Percentiles rank a stretch among this genome's conserved stretches.
Evolutionary conservation across 2,888 invertebrate species (phyloP).

Genomic region (Diogma glabrata): DNA sequence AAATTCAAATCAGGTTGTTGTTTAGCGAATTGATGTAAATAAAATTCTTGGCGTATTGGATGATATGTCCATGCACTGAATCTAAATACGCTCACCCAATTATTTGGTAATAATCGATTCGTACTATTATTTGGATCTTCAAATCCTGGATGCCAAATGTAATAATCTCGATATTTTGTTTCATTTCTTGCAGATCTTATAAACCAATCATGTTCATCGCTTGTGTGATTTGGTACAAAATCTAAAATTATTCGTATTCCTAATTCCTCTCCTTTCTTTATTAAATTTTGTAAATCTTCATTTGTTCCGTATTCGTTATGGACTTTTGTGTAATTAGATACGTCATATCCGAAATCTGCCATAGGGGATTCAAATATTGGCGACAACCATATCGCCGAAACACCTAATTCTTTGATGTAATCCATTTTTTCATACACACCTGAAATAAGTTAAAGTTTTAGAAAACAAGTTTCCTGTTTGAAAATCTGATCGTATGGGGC

Average conservation of each 20-base stretch:
- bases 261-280: slow-evolving; percentile 40
- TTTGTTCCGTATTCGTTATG: slow-evolving; percentile 59
- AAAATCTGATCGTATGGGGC: no score
- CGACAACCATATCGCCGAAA: slow-evolving; percentile 58
- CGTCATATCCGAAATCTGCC: slow-evolving; percentile 70
- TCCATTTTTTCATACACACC: slow-evolving; percentile 43
- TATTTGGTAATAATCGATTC: slow-evolving; percentile 29
- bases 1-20: slow-evolving; percentile 56
- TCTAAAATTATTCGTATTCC: slow-evolving; percentile 52
- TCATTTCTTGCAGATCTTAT: slow-evolving; percentile 50
- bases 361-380: slow-evolving; percentile 66
- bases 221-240: slow-evolving; percentile 66
- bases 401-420: slow-evolving; percentile 53
- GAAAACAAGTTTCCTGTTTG: no score
- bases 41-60: slow-evolving; percentile 43
- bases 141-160: slow-evolving; percentile 43
- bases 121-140: slow-evolving; percentile 17
- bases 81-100: slow-evolving; percentile 34
- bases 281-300: slow-evolving; percentile 52
- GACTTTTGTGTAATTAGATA: slow-evolving; percentile 54
- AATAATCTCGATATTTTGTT: slow-evolving; percentile 53
- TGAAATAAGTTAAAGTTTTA: no score
- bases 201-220: slow-evolving; percentile 80
- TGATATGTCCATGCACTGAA: slow-evolving; percentile 57
- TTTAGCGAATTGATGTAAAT: slow-evolving; percentile 48